Percentiles rank a stretch among this genome's conserved stretches.
These are phyloP conservation scores for Gonatopus flavifemur DNA, from an alignment of 1,140 invertebrate genomes.

Conservation along the genomic window DNA sequence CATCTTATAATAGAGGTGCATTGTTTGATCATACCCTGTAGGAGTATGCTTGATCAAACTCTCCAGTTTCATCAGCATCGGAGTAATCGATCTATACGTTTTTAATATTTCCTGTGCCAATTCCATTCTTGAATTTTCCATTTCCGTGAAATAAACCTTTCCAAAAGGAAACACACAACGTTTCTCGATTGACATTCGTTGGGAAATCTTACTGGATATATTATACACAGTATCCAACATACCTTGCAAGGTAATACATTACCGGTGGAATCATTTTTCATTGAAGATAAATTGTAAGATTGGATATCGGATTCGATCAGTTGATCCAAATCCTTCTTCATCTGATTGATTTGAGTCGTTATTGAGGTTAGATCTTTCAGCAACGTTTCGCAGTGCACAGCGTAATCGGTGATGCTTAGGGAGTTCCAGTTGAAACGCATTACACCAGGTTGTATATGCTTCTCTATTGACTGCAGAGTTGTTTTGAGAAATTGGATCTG, in stretches of 20 bases:
- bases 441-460: conserved; percentile 76
- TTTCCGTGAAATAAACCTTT: conserved; percentile 68
- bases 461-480: conserved; percentile 72
- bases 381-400: conserved; percentile 59
- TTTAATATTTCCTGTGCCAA: conserved; percentile 67
- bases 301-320: conserved; percentile 61
- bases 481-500: conserved; percentile 67
- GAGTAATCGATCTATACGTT: conserved; percentile 72
- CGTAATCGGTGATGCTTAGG: conserved; percentile 76
- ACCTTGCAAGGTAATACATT: conserved; percentile 43
- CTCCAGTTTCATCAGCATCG: conserved; percentile 81
- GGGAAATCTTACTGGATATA: background rate
- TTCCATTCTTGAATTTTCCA: conserved; percentile 69
- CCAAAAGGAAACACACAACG: conserved; percentile 9
- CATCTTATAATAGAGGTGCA: conserved; percentile 68
- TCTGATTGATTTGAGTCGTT: conserved; percentile 74
- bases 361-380: conserved; percentile 66
- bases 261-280: conserved; percentile 26
- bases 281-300: conserved; percentile 63
- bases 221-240: conserved; percentile 4
- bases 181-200: background rate
- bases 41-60: conserved; percentile 70
- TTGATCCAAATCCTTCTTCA: conserved; percentile 69
- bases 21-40: conserved; percentile 64
- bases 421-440: conserved; percentile 83